Conservation (phyloP, 2,888 invertebrate species). For the Oligia strigilis region DNA sequence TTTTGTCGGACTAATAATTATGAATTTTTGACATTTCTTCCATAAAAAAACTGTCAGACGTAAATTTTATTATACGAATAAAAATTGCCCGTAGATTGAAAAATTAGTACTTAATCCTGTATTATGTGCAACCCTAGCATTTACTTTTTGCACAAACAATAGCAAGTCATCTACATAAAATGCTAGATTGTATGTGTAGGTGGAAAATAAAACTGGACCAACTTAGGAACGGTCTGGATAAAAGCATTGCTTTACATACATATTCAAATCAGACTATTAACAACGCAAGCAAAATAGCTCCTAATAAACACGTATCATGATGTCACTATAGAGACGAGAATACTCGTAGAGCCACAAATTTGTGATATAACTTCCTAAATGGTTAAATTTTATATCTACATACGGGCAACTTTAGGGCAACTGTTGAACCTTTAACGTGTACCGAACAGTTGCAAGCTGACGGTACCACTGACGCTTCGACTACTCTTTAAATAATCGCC, state of each 20-base stretch:
- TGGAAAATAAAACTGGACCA: constrained; percentile 34
- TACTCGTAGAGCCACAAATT: neutral
- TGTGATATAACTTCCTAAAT: constrained; percentile 50
- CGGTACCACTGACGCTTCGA: neutral
- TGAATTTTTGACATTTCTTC: too few species aligned
- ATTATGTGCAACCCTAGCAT: neutral
- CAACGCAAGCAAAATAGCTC: constrained; percentile 33
- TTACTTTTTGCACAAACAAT: constrained; percentile 2
- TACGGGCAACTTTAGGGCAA: constrained; percentile 35
- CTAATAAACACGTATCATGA: constrained; percentile 56
- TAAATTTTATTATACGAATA: too few species aligned
- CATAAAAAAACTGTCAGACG: too few species aligned
- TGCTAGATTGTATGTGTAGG: constrained; percentile 6
- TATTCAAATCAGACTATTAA: constrained; percentile 31
- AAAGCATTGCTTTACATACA: constrained; percentile 28
- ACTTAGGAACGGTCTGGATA: neutral
- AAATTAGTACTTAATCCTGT: neutral
- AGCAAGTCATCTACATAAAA: constrained; percentile 11
- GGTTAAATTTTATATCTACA: constrained; percentile 16
- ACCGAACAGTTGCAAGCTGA: neutral
- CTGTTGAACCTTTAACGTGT: neutral
- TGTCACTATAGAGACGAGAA: constrained; percentile 43
- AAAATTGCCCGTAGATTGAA: too few species aligned
- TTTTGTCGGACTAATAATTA: too few species aligned
- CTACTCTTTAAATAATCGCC: neutral